phyloP scores from a whole-genome alignment of 2,797 vertebrate species.

The Ficedula albicollis region DNA sequence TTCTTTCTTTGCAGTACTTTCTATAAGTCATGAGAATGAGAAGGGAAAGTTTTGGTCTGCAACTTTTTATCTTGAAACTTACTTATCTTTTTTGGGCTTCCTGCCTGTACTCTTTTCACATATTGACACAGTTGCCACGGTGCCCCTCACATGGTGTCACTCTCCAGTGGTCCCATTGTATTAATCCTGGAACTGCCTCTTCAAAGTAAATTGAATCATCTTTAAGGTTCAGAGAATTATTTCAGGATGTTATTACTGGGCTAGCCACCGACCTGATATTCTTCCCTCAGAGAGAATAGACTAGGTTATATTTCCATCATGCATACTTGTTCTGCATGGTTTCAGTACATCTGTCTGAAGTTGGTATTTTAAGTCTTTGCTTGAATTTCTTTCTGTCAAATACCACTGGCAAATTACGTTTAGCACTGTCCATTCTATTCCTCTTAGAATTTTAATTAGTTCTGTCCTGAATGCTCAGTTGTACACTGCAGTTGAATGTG shows the following conservation, averaged over 20 bases:
- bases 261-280: not conserved
- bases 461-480: not conserved
- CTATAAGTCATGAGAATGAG: not conserved
- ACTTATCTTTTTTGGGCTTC: not conserved
- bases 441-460: conserved; percentile 11
- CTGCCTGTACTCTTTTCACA: not conserved
- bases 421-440: not conserved
- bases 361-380: not conserved
- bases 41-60: not conserved
- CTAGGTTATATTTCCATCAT: not conserved
- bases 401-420: not conserved
- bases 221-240: conserved; percentile 43
- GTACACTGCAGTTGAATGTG: not conserved
- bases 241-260: conserved; percentile 4
- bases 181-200: conserved; percentile 3
- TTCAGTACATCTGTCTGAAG: conserved; percentile 5
- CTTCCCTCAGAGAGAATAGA: not conserved
- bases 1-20: not conserved
- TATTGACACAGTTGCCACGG: not conserved
- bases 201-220: conserved; percentile 15
- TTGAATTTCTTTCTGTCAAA: conserved; percentile 32
- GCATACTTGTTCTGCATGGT: not conserved
- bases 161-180: not conserved
- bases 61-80: not conserved
- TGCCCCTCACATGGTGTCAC: not conserved